Conservation (phyloP, 2,113 vertebrate genomes). For the Pseudonaja textilis region DNA sequence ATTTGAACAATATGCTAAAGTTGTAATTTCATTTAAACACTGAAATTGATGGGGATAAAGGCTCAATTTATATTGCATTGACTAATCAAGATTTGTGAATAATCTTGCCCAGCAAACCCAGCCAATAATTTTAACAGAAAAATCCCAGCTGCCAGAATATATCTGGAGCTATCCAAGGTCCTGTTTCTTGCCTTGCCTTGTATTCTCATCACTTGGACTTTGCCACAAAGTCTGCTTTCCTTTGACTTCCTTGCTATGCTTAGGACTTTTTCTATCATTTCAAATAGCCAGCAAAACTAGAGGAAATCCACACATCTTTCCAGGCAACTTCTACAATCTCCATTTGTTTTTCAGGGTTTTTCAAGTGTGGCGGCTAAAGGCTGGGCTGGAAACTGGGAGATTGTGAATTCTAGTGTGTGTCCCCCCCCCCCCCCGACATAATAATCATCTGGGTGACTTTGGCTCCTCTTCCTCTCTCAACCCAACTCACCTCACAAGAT, state of each 20-base stretch:
- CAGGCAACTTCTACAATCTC: not conserved
- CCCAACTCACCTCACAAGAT: not conserved
- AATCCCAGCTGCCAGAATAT: not conserved
- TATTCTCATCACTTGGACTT: not conserved
- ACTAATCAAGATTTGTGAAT: not conserved
- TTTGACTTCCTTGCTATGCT: not conserved
- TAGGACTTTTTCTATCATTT: not conserved
- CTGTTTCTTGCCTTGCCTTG: not conserved
- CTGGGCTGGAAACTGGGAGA: not conserved
- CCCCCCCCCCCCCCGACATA: not conserved
- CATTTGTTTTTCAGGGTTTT: fast-evolving
- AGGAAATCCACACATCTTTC: not conserved
- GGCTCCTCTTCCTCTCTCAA: not conserved
- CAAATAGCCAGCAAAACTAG: not conserved
- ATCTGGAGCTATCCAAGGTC: not conserved
- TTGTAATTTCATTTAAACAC: not conserved
- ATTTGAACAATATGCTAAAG: not conserved
- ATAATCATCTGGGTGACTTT: not conserved
- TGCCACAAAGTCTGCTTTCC: not conserved
- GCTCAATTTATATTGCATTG: not conserved
- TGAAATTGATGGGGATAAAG: not conserved
- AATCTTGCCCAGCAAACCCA: not conserved
- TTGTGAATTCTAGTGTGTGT: not conserved
- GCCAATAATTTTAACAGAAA: not conserved
- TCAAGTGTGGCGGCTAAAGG: not conserved